These are phyloP conservation scores for Agraylea sexmaculata DNA, from an alignment of 1,140 invertebrate species.

Conservation along the genomic window DNA sequence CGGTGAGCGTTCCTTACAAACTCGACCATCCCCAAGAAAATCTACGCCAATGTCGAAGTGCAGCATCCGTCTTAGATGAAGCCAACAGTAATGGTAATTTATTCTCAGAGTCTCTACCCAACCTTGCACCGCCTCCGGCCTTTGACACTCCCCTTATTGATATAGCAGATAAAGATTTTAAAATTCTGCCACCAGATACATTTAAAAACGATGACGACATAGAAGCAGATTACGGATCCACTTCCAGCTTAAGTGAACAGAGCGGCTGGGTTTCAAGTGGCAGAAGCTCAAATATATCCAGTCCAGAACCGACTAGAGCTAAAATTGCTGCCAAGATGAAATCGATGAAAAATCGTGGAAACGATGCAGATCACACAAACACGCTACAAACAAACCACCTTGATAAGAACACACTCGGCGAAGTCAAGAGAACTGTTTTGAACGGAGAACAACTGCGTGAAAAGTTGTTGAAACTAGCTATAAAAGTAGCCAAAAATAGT, in stretches of 20 bases:
- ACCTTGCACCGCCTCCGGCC: conserved; percentile 45
- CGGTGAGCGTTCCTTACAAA: conserved; percentile 46
- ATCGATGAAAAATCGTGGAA: too few relatives aligned
- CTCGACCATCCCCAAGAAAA: conserved; percentile 38
- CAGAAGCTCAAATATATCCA: conserved; percentile 45
- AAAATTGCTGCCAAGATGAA: too few relatives aligned
- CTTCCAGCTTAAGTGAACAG: conserved; percentile 61
- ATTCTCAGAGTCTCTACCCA: conserved; percentile 49
- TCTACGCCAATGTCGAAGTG: conserved; percentile 48
- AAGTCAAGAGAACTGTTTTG: conserved; percentile 37
- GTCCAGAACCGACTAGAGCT: conserved; percentile 37
- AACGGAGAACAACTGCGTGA: conserved; percentile 49
- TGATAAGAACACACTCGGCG: conserved; percentile 31
- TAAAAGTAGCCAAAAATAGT: conserved; percentile 35
- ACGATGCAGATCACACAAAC: conserved; percentile 16
- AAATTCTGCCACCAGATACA: conserved; percentile 37
- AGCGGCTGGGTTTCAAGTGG: conserved; percentile 66
- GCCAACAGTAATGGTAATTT: conserved; percentile 34
- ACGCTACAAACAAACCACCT: conserved; percentile 21
- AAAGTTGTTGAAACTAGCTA: conserved; percentile 44
- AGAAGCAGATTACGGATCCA: conserved; percentile 42
- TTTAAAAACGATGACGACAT: conserved; percentile 35
- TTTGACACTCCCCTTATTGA: conserved; percentile 40
- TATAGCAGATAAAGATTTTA: conserved; percentile 38
- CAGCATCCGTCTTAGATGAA: conserved; percentile 43